Evolutionary conservation across 2,797 vertebrate genomes (phyloP).

Genomic region (Dendrocincla tyrannina): DNA sequence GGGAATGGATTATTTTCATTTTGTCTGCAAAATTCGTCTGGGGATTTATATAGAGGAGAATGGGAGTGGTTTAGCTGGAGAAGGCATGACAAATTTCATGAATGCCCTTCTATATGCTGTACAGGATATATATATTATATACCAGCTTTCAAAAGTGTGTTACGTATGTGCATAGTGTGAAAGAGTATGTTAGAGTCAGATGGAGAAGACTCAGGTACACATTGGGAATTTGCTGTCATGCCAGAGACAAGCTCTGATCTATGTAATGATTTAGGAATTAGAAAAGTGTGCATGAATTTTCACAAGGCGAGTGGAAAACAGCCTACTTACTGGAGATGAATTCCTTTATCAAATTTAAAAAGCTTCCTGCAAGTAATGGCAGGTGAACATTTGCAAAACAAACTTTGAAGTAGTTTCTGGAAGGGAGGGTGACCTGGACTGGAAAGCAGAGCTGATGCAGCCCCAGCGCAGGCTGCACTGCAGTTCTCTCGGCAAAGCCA

Average conservation of each 20-base stretch:
- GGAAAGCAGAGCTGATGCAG: rapidly evolving
- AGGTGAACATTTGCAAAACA: neutral
- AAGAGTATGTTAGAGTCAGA: neutral
- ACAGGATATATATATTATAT: neutral
- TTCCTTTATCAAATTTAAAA: neutral
- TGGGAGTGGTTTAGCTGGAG: neutral
- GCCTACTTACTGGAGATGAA: neutral
- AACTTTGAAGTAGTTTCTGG: neutral
- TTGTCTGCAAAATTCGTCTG: neutral
- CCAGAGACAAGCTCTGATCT: neutral
- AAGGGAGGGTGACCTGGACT: neutral
- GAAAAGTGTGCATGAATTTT: rapidly evolving
- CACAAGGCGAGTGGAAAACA: neutral
- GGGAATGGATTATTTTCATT: neutral
- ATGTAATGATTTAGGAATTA: neutral
- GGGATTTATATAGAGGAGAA: neutral
- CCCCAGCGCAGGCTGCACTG: rapidly evolving
- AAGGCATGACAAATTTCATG: neutral
- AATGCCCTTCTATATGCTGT: neutral
- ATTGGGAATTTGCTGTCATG: neutral
- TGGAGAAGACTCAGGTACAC: neutral
- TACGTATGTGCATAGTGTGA: neutral
- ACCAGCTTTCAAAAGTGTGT: neutral
- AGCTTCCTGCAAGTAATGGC: neutral
- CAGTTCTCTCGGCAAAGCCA: neutral